Percentiles rank a stretch among this genome's conserved stretches.
These are phyloP conservation scores for Hippocampus abdominalis DNA, from an alignment of 2,113 vertebrate species.

Conservation along the genomic window DNA sequence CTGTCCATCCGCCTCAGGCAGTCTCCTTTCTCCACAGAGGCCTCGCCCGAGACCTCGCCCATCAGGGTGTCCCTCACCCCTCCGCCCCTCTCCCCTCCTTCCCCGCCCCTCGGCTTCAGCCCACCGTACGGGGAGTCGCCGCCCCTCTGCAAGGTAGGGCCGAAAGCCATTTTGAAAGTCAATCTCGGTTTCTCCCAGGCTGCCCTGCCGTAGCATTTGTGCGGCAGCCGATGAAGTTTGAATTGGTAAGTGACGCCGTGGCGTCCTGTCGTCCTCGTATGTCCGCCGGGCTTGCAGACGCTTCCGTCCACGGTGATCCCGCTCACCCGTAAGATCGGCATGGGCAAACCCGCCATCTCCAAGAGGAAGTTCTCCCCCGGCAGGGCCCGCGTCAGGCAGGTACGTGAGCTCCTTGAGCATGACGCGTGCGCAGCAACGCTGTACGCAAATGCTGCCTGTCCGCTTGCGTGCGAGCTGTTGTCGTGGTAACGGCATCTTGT, in stretches of 20 bases:
- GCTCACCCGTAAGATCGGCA: constrained; percentile 92
- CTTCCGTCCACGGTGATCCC: constrained; percentile 76
- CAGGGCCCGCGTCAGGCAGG: constrained; percentile 88
- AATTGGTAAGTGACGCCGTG: background rate
- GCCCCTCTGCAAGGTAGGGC: constrained; percentile 46
- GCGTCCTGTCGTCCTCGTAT: background rate
- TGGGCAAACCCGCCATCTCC: constrained; percentile 97
- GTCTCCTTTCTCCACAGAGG: constrained; percentile 80
- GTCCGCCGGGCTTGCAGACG: background rate
- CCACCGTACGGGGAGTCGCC: constrained; percentile 24
- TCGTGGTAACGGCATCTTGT: background rate
- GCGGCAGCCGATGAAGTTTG: background rate
- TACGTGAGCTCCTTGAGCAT: constrained; percentile 47
- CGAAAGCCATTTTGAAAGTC: too few relatives aligned
- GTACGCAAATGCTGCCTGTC: background rate
- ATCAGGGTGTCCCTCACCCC: constrained; percentile 39
- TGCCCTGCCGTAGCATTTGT: too few relatives aligned
- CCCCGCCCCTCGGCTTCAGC: constrained; percentile 25
- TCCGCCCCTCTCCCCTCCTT: constrained; percentile 47
- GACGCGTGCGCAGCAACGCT: background rate
- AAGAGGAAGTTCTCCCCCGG: constrained; percentile 97
- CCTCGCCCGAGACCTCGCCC: constrained; percentile 73
- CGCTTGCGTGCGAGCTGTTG: constrained; percentile 28
- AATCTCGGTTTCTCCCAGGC: constrained; percentile 24
- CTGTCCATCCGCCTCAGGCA: constrained; percentile 67